phyloP scores from a whole-genome alignment of 2,888 invertebrate genomes.

The Eristalinus aeneus region DNA sequence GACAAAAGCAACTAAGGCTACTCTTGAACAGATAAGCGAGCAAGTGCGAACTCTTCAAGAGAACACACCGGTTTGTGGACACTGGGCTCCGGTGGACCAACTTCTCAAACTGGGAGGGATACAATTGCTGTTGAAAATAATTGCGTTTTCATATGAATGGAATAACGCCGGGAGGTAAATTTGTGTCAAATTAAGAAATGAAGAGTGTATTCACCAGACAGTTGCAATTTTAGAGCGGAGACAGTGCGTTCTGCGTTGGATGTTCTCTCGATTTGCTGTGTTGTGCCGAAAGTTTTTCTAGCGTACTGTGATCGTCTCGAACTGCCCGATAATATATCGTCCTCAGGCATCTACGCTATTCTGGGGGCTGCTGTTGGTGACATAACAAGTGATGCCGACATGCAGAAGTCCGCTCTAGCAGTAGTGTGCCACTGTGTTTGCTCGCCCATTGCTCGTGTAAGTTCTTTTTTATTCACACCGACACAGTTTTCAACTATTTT shows the following conservation, averaged over 20 bases:
- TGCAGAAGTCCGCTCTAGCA: constrained; percentile 93
- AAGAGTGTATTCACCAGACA: constrained; percentile 69
- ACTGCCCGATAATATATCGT: constrained; percentile 88
- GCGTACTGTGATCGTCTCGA: constrained; percentile 89
- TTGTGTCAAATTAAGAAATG: not conserved
- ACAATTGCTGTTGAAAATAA: constrained; percentile 90
- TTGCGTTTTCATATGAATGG: constrained; percentile 95
- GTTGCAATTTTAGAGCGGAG: constrained; percentile 84
- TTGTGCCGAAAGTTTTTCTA: constrained; percentile 90
- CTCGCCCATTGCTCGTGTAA: constrained; percentile 91
- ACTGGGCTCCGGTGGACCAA: constrained; percentile 95
- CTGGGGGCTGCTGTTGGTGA: constrained; percentile 95
- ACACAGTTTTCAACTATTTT: not conserved
- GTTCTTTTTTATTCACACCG: constrained; percentile 5
- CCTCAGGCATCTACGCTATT: constrained; percentile 90
- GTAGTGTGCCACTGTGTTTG: constrained; percentile 97
- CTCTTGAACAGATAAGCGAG: constrained; percentile 91
- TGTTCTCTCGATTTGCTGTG: constrained; percentile 93
- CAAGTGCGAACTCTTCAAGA: constrained; percentile 91
- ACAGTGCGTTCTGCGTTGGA: constrained; percentile 91
- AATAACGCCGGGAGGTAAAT: constrained; percentile 86
- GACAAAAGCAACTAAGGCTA: constrained; percentile 84
- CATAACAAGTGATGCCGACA: constrained; percentile 93
- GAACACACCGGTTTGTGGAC: constrained; percentile 86
- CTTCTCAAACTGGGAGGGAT: constrained; percentile 92